phyloP scores from a whole-genome alignment of 2,888 invertebrate species.

The Mellilla xanthometata region DNA sequence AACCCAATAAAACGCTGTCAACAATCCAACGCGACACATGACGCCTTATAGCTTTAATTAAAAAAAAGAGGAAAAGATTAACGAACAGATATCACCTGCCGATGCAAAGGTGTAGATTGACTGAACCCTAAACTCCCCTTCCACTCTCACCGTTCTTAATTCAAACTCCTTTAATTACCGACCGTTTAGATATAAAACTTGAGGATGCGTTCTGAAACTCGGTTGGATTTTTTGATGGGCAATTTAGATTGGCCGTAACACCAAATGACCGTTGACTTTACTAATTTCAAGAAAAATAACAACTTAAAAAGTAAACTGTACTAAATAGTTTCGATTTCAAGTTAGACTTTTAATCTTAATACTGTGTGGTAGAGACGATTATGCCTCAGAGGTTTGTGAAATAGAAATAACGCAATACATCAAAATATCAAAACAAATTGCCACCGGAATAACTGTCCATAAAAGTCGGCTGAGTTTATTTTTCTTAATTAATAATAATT shows the following conservation, averaged over 20 bases:
- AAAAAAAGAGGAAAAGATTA: constrained; percentile 52
- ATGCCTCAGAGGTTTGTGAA: constrained; percentile 14
- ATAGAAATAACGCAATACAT: constrained; percentile 24
- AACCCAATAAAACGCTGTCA: constrained; percentile 29
- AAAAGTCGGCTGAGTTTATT: constrained; percentile 27
- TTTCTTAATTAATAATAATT: constrained; percentile 32
- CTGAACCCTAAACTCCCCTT: constrained; percentile 62
- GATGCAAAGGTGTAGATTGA: constrained; percentile 74
- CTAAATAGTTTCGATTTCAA: background rate
- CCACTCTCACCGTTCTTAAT: constrained; percentile 38
- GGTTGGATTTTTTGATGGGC: constrained; percentile 30
- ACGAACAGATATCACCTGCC: constrained; percentile 67
- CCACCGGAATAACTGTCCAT: constrained; percentile 27
- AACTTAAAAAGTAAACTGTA: constrained; percentile 1
- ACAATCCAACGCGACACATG: constrained; percentile 67
- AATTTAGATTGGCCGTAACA: constrained; percentile 40
- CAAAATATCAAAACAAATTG: constrained; percentile 29
- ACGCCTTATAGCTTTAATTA: constrained; percentile 64
- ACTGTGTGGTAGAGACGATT: constrained; percentile 14
- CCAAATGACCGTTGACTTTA: constrained; percentile 28
- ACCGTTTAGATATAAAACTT: constrained; percentile 45
- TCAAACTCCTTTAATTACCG: constrained; percentile 45
- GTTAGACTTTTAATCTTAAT: constrained; percentile 1
- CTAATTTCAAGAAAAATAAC: constrained; percentile 18
- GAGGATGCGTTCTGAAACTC: constrained; percentile 28